Percentiles rank a stretch among this genome's conserved stretches.
Conservation (phyloP, 2,113 vertebrate genomes). For the Siphamia tubifer region DNA sequence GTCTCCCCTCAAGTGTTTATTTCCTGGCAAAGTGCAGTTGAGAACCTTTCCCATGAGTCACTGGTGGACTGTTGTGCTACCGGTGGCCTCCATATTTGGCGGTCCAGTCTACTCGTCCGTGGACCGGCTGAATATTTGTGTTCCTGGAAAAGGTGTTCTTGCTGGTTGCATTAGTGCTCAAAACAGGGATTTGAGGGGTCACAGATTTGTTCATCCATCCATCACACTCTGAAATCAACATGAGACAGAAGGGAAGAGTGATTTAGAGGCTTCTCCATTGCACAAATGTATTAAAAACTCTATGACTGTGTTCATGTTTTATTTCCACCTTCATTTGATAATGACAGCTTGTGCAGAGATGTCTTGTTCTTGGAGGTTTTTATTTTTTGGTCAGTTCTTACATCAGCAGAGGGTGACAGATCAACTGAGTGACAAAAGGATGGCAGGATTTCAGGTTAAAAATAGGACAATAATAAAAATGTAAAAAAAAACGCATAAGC, state of each 20-base stretch:
- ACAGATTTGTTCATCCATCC: conserved; percentile 79
- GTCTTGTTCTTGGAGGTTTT: conserved; percentile 63
- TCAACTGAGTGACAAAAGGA: too few relatives aligned
- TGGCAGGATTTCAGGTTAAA: too few relatives aligned
- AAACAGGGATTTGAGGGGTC: conserved; percentile 68
- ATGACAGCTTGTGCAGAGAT: conserved; percentile 11
- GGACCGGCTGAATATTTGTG: conserved; percentile 77
- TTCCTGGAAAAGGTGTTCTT: conserved; percentile 68
- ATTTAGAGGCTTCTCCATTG: too few relatives aligned
- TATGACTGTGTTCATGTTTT: neutral
- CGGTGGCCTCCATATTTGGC: conserved; percentile 87
- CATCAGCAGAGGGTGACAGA: conserved; percentile 58
- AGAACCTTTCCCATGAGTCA: conserved; percentile 6
- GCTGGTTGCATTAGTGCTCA: conserved; percentile 62
- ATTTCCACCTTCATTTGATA: conserved; percentile 63
- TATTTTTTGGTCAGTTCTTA: conserved; percentile 62
- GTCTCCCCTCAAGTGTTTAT: neutral
- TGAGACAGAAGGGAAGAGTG: conserved; percentile 9
- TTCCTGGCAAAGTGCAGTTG: neutral
- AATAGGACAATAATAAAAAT: too few relatives aligned
- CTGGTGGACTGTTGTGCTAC: conserved; percentile 51
- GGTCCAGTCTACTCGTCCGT: conserved; percentile 88
- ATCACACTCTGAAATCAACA: conserved; percentile 72
- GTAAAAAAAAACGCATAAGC: neutral
- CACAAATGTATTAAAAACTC: too few relatives aligned